Percentiles rank a stretch among this genome's conserved stretches.
phyloP scores from a whole-genome alignment of 2,797 vertebrate genomes.

The Emydoidea blandingii region DNA sequence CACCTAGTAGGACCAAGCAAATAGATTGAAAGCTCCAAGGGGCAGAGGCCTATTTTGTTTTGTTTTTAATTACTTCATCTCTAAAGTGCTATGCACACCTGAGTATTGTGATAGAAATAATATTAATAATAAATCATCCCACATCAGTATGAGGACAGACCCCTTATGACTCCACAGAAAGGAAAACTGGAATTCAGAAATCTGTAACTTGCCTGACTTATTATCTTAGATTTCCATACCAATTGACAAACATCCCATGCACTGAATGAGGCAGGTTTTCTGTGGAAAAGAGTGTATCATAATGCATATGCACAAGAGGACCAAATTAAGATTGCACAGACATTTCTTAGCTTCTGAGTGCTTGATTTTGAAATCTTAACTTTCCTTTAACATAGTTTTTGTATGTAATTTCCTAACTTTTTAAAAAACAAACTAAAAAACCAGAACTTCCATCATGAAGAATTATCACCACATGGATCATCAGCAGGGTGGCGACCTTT shows the following conservation, averaged over 20 bases:
- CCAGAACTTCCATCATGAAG: background rate
- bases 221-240: background rate
- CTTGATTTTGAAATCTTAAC: background rate
- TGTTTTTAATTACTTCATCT: background rate
- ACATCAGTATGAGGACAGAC: background rate
- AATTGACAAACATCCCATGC: background rate
- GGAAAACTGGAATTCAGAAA: slow-evolving; percentile 19
- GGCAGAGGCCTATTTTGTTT: background rate
- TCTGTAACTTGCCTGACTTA: background rate
- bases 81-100: background rate
- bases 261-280: background rate
- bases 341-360: background rate
- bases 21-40: background rate
- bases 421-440: background rate
- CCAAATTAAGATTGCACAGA: background rate
- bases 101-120: background rate
- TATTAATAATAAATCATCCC: background rate
- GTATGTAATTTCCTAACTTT: background rate
- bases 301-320: background rate
- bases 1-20: background rate
- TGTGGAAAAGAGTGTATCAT: background rate
- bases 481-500: background rate
- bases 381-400: background rate
- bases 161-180: background rate
- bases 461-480: background rate